Base-by-base conservation (phyloP, 2,113 vertebrate genomes). In the Zingel zingel region DNA sequence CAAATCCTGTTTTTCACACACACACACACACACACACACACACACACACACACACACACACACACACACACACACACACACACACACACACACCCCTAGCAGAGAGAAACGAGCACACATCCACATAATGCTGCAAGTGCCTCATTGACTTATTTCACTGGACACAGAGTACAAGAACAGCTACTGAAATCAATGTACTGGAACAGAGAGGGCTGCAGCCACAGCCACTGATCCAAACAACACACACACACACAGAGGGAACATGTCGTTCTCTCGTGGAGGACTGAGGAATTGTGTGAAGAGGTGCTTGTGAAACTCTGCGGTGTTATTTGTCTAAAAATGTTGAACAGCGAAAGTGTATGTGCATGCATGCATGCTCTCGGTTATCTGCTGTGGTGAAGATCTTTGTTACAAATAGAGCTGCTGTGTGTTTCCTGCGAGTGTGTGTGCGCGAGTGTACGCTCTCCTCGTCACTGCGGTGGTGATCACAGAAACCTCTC, bases 191-290 rank as follows among this genome's bases (percentile, higher is more conserved):
- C 78, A 57, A 71, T 77, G 71, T 66, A 64, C 67, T 63, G 77
- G 79, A 92, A 88, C 81, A 84, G 66, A 10, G 75, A 59, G 53
- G 73, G 69, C 36, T 64, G 43, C 84, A 81, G 65, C 74, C 54
- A 62, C 65, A 67, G 69, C 33, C 33, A 53, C 33, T 77, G 61
- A 86, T 73, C 47, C 67, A 82, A 81, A 70, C 33, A 57, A 58
- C 30, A 45, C 4, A 27, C 48, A n/a, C 12, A 56, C 25, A 79
- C 33, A 14, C 82, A 81, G n/a, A n/a, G n/a, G n/a, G n/a, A 0
- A 89, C 74, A 84, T 2, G 58, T n/a, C 64, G 89, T 87, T 74
- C 81, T 58, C 30, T 81, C 56, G 25, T 67, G 79, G 67, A 58
- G 51, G 70, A 45, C 63, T 70, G 58, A 78, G 50, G 66, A 47